These are phyloP conservation scores for Drosophila baimaii DNA, from an alignment of 1,140 invertebrate genomes.

Conservation along the genomic window DNA sequence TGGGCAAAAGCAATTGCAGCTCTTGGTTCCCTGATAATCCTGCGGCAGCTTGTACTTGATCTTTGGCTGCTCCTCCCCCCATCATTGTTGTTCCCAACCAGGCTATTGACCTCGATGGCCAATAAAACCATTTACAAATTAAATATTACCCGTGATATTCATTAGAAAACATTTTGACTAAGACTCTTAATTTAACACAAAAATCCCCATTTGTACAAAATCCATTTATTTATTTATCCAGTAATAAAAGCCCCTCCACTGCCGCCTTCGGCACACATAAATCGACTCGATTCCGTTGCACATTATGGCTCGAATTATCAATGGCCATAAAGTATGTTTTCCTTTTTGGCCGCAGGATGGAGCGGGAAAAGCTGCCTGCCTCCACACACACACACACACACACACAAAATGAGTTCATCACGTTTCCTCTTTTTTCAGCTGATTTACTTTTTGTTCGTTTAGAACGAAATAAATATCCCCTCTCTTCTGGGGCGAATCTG, in stretches of 20 bases:
- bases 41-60: slow-evolving; percentile 1
- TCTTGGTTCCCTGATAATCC: background rate
- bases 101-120: too few species aligned
- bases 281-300: slow-evolving; percentile 75
- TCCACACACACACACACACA: too few species aligned
- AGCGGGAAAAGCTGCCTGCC: slow-evolving; percentile 25
- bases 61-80: background rate
- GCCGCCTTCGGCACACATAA: slow-evolving; percentile 57
- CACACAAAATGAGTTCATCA: slow-evolving; percentile 77
- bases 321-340: slow-evolving; percentile 77
- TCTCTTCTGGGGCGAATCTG: slow-evolving; percentile 22
- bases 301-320: slow-evolving; percentile 76
- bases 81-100: too few species aligned
- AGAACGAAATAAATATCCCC: slow-evolving; percentile 65
- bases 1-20: slow-evolving; percentile 43
- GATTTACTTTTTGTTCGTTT: slow-evolving; percentile 40
- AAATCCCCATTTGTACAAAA: slow-evolving; percentile 9
- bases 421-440: slow-evolving; percentile 51
- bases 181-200: background rate
- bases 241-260: slow-evolving; percentile 18
- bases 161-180: too few species aligned
- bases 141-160: too few species aligned
- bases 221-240: slow-evolving; percentile 31
- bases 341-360: slow-evolving; percentile 45
- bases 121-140: too few species aligned